Evolutionary conservation across 2,888 invertebrate species (phyloP).

Genomic region (Mimas tiliae): DNA sequence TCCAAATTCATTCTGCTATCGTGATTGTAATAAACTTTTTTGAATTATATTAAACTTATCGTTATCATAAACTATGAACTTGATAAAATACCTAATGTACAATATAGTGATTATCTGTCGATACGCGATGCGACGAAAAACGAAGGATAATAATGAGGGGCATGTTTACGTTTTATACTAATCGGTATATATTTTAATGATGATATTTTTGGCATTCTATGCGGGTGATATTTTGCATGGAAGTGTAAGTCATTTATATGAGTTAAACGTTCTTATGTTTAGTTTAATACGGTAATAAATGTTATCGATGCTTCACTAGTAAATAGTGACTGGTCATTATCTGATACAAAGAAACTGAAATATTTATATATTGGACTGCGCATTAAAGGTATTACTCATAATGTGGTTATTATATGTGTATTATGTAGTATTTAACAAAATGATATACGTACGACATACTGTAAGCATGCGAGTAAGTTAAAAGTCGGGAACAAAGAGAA

Average conservation of each 20-base stretch:
- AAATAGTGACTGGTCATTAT: background rate
- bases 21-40: background rate
- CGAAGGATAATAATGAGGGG: background rate
- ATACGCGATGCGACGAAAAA: background rate
- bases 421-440: background rate
- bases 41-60: background rate
- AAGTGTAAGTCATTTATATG: background rate
- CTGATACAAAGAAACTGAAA: conserved; percentile 11
- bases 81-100: background rate
- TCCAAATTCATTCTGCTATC: background rate
- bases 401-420: background rate
- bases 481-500: no score
- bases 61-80: conserved; percentile 1
- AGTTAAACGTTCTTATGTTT: background rate
- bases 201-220: background rate
- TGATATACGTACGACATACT: no score
- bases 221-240: background rate
- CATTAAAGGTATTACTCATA: background rate
- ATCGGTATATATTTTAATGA: no score
- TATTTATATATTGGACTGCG: background rate
- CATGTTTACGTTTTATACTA: background rate
- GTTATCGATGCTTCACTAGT: background rate
- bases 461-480: no score
- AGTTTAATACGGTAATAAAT: background rate
- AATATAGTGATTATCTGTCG: background rate